Conservation (phyloP, 2,797 vertebrate species). For the Sciurus vulgaris region DNA sequence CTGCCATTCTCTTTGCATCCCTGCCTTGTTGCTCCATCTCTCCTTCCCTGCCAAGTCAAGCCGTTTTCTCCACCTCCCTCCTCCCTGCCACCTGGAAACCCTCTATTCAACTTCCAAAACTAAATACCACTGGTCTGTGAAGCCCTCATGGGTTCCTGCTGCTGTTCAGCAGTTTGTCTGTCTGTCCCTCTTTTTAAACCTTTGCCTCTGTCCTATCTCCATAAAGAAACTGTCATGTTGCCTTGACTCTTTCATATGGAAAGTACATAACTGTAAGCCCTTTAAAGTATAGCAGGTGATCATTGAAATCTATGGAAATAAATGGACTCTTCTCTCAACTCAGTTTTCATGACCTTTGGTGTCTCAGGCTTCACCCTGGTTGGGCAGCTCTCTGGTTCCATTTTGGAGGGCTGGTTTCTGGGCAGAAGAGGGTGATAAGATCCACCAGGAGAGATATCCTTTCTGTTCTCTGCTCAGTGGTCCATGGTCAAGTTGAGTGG, state of each 20-base stretch:
- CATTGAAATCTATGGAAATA: background rate
- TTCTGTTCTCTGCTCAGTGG: accelerated
- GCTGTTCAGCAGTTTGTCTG: background rate
- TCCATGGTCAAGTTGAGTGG: background rate
- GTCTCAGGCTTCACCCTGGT: background rate
- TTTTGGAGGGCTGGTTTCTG: background rate
- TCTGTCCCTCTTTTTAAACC: background rate
- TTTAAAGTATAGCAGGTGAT: background rate
- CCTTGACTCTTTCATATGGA: background rate
- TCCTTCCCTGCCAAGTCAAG: background rate
- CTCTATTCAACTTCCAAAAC: background rate
- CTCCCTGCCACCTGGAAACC: background rate
- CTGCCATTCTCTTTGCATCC: no score
- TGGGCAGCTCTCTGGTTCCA: background rate
- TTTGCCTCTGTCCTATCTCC: background rate
- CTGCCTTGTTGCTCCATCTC: background rate
- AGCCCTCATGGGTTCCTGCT: background rate
- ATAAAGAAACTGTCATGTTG: background rate
- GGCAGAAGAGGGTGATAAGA: background rate
- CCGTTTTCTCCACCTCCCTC: background rate
- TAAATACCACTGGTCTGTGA: background rate
- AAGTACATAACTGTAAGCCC: background rate
- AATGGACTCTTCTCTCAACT: background rate
- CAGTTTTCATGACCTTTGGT: background rate
- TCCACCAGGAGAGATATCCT: background rate